A percentile compares a stretch with the other conserved stretches of the same genome.
phyloP scores from a whole-genome alignment of 2,113 vertebrate genomes.

The Rhinolophus sinicus region DNA sequence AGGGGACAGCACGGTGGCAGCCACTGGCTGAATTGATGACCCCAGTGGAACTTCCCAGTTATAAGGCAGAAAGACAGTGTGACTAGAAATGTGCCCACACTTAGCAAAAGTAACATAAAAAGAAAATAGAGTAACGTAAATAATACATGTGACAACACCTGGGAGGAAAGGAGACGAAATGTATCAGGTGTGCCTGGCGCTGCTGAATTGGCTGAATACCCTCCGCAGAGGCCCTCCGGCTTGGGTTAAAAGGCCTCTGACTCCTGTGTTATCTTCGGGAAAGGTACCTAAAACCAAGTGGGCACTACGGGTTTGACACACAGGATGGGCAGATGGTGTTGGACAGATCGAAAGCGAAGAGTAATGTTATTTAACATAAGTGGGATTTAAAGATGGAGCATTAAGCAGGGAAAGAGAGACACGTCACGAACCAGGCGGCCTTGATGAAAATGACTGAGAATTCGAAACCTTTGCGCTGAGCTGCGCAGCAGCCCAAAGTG shows the following conservation, averaged over 20 bases:
- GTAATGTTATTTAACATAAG: rapidly evolving
- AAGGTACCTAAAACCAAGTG: background rate
- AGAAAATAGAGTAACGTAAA: rapidly evolving
- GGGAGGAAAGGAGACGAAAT: rapidly evolving
- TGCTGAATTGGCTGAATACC: rapidly evolving
- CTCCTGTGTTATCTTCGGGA: background rate
- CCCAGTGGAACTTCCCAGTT: rapidly evolving
- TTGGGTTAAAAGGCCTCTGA: background rate
- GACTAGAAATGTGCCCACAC: rapidly evolving
- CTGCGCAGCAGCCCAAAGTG: too few relatives aligned
- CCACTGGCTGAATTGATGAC: rapidly evolving
- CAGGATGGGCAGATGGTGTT: background rate
- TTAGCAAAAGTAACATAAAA: rapidly evolving
- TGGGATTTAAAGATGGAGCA: background rate
- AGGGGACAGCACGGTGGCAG: rapidly evolving
- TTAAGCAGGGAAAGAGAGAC: rapidly evolving
- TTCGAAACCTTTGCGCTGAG: too few relatives aligned
- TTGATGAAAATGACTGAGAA: too few relatives aligned
- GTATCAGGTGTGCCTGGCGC: rapidly evolving
- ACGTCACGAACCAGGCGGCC: background rate
- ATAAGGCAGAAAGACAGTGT: rapidly evolving
- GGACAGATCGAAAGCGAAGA: background rate
- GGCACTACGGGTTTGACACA: rapidly evolving
- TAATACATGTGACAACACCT: rapidly evolving
- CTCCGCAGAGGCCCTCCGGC: rapidly evolving